Percentiles rank a stretch among this genome's conserved stretches.
phyloP scores from a whole-genome alignment of 2,113 vertebrate genomes.

The Platanista minor region DNA sequence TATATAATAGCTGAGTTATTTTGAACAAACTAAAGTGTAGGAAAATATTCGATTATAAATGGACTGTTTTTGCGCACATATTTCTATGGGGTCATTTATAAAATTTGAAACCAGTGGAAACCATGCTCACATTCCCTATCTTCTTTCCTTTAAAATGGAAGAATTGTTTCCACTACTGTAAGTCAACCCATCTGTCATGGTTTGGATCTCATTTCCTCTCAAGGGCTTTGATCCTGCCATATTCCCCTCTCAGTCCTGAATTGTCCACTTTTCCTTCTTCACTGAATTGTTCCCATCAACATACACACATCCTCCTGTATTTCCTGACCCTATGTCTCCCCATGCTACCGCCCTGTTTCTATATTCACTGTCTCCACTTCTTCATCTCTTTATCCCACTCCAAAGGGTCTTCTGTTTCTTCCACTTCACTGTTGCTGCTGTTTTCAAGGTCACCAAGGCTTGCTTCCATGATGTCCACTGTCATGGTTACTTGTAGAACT shows the following conservation, averaged over 20 bases:
- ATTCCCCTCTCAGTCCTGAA: not conserved
- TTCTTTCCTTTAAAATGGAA: not conserved
- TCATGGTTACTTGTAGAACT: not conserved
- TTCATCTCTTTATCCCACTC: not conserved
- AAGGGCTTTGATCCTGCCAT: not conserved
- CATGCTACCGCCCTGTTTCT: not conserved
- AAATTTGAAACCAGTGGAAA: not conserved
- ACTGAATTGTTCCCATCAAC: not conserved
- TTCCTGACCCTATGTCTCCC: fast-evolving
- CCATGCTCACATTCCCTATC: not conserved
- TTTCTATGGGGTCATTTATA: not conserved
- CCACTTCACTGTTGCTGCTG: not conserved
- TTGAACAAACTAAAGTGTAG: not conserved
- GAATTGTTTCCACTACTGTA: not conserved
- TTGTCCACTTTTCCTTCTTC: not conserved
- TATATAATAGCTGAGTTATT: not conserved
- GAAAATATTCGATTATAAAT: not conserved
- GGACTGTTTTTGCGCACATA: not conserved
- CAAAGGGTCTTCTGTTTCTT: not conserved
- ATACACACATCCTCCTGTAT: not conserved
- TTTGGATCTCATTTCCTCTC: not conserved
- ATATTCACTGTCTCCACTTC: not conserved
- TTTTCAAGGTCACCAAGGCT: not conserved
- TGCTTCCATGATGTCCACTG: not conserved
- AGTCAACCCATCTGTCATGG: not conserved